Base-by-base conservation (phyloP, 92 coral and sea anemone genomes). In the Siderastrea radians region DNA sequence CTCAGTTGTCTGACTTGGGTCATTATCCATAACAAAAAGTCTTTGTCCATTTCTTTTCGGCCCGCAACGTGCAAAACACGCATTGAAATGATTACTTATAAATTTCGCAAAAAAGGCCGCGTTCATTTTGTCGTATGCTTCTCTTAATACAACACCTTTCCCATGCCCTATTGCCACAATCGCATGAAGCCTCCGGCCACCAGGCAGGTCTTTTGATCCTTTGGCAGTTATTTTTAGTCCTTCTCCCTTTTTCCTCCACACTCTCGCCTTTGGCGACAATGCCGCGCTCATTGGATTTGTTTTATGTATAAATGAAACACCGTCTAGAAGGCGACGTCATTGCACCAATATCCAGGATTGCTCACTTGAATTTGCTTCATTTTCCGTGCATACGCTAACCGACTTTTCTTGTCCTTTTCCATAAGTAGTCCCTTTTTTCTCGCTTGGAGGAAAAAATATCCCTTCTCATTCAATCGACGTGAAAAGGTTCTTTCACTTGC, bases 11-110 rank as follows among this genome's bases (percentile, higher is more conserved):
- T 91, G 92, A 69, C 92, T 79, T 3, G 95, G 90, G 69, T 92
- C 95, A 75, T 92, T 93, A 84, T 90, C 95, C 95, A 93, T 93
- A 15, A 93, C 93, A 82, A 93, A 93, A 44, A 92, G 54, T 26
- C 93, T 49, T 51, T 85, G 77, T 47, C 60, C 84, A 68, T 59
- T 73, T 55, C 43, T 64, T 57, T 82, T 91, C 19, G 82, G 88
- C 60, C 86, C 81, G 2, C 92, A 90, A 54, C 80, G 88, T 12
- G 76, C 94, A 78, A 91, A 91, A 7, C 83, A 63, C 10, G 88
- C 44, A 70, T 92, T 92, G 52, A 89, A 93, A 89, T 92, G 80
- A 13, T 68, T 77, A 16, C 83, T 73, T 52, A 82, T 83, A 82
- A 91, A 91, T 43, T 59, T 47, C 7, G 94, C 75, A 65, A 91